These are phyloP conservation scores for Cerastoderma edule DNA, from an alignment of 2,888 invertebrate species.

Conservation along the genomic window DNA sequence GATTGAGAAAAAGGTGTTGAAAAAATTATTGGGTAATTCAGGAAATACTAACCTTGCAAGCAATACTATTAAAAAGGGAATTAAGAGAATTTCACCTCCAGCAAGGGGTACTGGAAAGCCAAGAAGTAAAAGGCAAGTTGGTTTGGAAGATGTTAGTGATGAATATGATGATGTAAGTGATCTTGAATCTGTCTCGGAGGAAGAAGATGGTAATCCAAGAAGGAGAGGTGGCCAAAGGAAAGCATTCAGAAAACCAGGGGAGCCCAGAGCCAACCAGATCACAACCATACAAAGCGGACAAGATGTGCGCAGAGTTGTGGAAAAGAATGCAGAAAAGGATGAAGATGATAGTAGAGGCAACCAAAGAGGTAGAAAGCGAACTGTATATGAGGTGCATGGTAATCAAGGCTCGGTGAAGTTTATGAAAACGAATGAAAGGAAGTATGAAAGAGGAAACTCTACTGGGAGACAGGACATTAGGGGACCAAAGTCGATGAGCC, in stretches of 20 bases:
- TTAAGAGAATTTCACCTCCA: conserved; percentile 39
- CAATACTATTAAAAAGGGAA: neutral
- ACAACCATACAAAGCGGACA: neutral
- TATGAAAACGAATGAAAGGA: neutral
- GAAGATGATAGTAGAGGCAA: neutral
- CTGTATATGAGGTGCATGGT: neutral
- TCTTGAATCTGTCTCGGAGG: conserved; percentile 52
- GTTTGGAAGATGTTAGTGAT: conserved; percentile 41
- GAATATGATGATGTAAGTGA: conserved; percentile 55
- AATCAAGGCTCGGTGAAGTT: neutral
- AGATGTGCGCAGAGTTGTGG: conserved; percentile 47
- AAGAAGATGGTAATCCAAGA: conserved; percentile 26
- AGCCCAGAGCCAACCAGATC: conserved; percentile 29
- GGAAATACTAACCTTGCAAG: neutral
- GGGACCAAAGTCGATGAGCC: conserved; percentile 40
- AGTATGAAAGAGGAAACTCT: neutral
- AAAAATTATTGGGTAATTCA: conserved; percentile 32
- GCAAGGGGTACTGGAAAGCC: neutral
- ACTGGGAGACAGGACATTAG: neutral
- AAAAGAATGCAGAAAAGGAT: neutral
- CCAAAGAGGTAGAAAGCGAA: conserved; percentile 13
- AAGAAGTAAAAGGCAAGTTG: too few relatives aligned
- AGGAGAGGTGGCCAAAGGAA: conserved; percentile 17
- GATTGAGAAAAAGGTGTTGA: conserved; percentile 42
- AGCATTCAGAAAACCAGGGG: conserved; percentile 49